These are phyloP conservation scores for Cosmia pyralina DNA, from an alignment of 2,888 invertebrate species.

Conservation along the genomic window DNA sequence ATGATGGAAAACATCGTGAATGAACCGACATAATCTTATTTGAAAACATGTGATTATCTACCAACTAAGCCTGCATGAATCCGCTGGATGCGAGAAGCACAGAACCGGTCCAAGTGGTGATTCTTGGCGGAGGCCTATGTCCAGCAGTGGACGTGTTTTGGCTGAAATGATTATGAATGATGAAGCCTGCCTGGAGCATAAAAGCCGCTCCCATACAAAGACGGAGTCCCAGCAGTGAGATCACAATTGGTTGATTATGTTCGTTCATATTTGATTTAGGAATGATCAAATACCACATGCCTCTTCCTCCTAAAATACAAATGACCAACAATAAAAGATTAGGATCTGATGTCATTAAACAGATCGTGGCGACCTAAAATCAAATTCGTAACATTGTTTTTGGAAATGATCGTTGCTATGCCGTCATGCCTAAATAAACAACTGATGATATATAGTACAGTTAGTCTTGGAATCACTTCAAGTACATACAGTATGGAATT, in stretches of 20 bases:
- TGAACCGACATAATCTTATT: not conserved
- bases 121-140: no score
- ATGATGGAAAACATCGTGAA: not conserved
- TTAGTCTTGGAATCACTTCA: conserved; percentile 38
- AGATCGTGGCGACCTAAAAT: conserved; percentile 8
- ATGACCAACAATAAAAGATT: conserved; percentile 19
- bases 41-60: not conserved
- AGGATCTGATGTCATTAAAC: conserved; percentile 43
- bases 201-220: not conserved
- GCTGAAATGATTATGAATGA: not conserved
- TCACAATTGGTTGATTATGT: not conserved
- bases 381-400: conserved; percentile 29
- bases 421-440: conserved; percentile 38
- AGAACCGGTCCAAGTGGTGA: no score
- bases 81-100: no score
- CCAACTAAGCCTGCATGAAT: no score
- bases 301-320: conserved; percentile 21
- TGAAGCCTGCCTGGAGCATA: not conserved
- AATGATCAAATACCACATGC: conserved; percentile 16
- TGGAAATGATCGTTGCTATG: conserved; percentile 38
- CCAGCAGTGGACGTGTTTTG: no score
- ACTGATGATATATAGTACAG: conserved; percentile 4
- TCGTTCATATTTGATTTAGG: not conserved
- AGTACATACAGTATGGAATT: conserved; percentile 11
- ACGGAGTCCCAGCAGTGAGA: not conserved